Conservation (phyloP, 2,797 vertebrate species). For the Pelochelys cantorii region DNA sequence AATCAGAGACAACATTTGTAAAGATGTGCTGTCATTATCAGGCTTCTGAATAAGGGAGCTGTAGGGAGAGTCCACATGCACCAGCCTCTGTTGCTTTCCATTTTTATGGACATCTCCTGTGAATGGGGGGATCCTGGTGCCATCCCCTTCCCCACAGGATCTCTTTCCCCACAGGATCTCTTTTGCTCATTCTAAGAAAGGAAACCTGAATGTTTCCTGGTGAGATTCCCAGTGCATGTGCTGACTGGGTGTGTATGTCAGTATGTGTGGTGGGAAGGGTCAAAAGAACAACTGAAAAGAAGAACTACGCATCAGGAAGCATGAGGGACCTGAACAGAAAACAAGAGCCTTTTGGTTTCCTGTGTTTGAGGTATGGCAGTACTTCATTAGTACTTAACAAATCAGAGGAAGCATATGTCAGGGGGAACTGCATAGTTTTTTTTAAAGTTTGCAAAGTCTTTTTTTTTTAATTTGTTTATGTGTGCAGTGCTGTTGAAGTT, state of each 20-base stretch:
- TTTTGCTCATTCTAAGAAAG: background rate
- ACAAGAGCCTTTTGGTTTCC: background rate
- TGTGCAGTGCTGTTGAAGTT: background rate
- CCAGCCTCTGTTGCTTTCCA: accelerated
- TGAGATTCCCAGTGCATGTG: accelerated
- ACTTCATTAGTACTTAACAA: background rate
- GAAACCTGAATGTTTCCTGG: accelerated
- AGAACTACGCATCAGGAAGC: accelerated
- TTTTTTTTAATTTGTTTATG: background rate
- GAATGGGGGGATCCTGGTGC: background rate
- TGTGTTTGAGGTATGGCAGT: background rate
- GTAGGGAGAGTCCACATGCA: background rate
- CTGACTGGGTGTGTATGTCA: accelerated
- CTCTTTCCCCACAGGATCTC: accelerated
- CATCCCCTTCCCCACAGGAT: accelerated
- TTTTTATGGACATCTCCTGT: background rate
- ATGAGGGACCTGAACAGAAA: background rate
- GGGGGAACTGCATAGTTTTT: background rate
- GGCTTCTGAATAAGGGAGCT: background rate
- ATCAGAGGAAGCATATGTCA: background rate
- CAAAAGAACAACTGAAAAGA: accelerated
- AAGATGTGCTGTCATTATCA: background rate
- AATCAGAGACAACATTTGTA: background rate
- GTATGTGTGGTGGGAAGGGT: accelerated
- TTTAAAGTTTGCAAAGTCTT: background rate